Evolutionary conservation across 35 echinoderm and acorn worm genomes (phyloP).

Genomic region (Amphiura filiformis): DNA sequence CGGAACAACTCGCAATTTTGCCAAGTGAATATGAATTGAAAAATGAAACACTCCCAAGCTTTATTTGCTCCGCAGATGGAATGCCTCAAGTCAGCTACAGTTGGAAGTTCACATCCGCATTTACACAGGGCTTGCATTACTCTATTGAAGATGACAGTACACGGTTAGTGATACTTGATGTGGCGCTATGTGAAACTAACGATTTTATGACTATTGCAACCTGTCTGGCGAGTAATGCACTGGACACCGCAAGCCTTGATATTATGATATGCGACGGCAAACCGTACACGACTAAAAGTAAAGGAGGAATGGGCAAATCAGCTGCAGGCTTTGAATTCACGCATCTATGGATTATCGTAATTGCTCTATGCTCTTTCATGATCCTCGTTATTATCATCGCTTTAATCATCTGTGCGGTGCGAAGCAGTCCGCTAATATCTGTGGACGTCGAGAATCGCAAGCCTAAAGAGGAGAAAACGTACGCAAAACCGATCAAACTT

Average conservation of each 20-base stretch:
- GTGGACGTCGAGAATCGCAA: background rate
- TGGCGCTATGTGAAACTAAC: background rate
- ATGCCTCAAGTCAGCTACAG: background rate
- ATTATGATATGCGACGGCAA: no score
- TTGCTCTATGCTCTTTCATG: background rate
- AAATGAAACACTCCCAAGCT: background rate
- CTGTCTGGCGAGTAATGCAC: background rate
- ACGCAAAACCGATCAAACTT: background rate
- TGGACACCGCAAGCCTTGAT: background rate
- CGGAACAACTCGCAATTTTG: background rate
- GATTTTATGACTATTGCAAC: background rate
- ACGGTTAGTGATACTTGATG: background rate
- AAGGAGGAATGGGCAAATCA: background rate
- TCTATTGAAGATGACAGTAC: background rate
- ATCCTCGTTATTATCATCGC: background rate
- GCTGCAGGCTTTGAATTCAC: background rate
- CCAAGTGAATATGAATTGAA: no score
- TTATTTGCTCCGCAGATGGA: background rate
- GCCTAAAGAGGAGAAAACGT: background rate
- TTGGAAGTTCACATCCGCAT: background rate
- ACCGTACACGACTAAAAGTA: no score
- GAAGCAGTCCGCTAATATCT: background rate
- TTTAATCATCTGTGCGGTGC: background rate
- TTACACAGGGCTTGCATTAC: background rate
- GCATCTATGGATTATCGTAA: background rate